phyloP scores from a whole-genome alignment of 2,797 vertebrate genomes.

The Sandelia bainsii region DNA sequence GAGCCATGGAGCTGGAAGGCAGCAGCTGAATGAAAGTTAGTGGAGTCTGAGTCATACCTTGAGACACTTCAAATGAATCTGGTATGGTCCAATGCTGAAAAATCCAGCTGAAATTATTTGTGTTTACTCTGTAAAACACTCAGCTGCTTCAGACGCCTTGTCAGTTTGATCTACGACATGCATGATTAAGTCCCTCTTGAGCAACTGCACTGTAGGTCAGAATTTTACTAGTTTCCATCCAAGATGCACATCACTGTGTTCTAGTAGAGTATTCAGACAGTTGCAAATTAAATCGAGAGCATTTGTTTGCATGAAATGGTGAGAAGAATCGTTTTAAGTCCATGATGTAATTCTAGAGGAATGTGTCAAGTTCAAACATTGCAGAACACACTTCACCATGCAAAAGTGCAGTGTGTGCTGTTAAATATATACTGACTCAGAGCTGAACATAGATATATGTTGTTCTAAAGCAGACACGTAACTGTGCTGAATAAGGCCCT shows the following conservation, averaged over 20 bases:
- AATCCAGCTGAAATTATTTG: slow-evolving; percentile 48
- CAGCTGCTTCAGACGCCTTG: slow-evolving; percentile 49
- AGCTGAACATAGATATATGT: slow-evolving; percentile 19
- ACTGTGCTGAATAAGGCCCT: slow-evolving; percentile 37
- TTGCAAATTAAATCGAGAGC: slow-evolving; percentile 39
- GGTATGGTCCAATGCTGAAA: slow-evolving; percentile 44
- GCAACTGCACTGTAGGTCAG: slow-evolving; percentile 30
- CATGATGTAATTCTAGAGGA: slow-evolving; percentile 48
- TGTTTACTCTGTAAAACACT: slow-evolving; percentile 59
- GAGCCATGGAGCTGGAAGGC: slow-evolving; percentile 38
- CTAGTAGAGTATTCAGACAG: slow-evolving; percentile 32
- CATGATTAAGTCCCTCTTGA: slow-evolving; percentile 42
- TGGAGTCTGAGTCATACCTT: slow-evolving; percentile 56
- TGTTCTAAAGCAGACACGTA: slow-evolving; percentile 27
- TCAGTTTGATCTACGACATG: slow-evolving; percentile 65
- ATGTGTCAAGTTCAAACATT: slow-evolving; percentile 47
- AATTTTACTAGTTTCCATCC: slow-evolving; percentile 38
- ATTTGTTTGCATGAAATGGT: slow-evolving; percentile 26
- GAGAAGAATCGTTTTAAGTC: slow-evolving; percentile 46
- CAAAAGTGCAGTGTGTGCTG: slow-evolving; percentile 10
- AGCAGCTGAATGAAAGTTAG: slow-evolving; percentile 40
- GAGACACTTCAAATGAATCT: slow-evolving; percentile 56
- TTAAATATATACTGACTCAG: slow-evolving; percentile 32
- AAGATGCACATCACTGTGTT: slow-evolving; percentile 48
- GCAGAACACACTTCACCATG: background rate